phyloP scores from a whole-genome alignment of 2,888 invertebrate genomes.

The Platycnemis pennipes region DNA sequence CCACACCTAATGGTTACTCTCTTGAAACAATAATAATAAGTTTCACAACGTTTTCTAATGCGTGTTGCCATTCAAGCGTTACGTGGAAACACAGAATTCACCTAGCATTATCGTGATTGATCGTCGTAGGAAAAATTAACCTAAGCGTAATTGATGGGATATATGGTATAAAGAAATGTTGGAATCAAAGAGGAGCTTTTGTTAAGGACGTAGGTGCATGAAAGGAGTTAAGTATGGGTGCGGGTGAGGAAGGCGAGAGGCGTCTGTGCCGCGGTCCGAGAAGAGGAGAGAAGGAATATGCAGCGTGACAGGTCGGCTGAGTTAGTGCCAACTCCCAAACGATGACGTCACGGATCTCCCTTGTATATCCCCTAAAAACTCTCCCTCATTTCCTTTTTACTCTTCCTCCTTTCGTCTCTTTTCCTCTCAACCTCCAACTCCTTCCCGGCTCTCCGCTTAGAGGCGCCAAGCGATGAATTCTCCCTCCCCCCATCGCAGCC shows the following conservation, averaged over 20 bases:
- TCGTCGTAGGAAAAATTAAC: not conserved
- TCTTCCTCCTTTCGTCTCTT: not conserved
- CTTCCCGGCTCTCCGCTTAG: not conserved
- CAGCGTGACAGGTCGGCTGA: constrained; percentile 37
- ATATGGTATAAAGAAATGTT: not conserved
- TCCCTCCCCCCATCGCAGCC: constrained; percentile 56
- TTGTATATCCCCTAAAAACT: constrained; percentile 56
- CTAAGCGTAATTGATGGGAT: not conserved
- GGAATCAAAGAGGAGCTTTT: not conserved
- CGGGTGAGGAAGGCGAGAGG: not conserved
- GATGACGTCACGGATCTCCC: constrained; percentile 77
- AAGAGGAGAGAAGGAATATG: not conserved
- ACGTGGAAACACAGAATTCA: too few species aligned
- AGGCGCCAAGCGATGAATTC: not conserved
- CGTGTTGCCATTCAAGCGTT: too few species aligned
- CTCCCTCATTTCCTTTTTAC: not conserved
- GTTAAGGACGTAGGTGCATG: not conserved
- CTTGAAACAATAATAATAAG: too few species aligned
- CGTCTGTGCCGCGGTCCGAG: not conserved
- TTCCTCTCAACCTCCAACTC: not conserved
- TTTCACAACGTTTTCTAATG: too few species aligned
- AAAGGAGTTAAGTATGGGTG: not conserved
- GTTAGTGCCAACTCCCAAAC: constrained; percentile 75
- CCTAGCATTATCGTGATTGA: not conserved
- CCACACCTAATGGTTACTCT: too few species aligned